These are phyloP conservation scores for Phoeniculus purpureus DNA, from an alignment of 2,797 vertebrate genomes.

Conservation along the genomic window DNA sequence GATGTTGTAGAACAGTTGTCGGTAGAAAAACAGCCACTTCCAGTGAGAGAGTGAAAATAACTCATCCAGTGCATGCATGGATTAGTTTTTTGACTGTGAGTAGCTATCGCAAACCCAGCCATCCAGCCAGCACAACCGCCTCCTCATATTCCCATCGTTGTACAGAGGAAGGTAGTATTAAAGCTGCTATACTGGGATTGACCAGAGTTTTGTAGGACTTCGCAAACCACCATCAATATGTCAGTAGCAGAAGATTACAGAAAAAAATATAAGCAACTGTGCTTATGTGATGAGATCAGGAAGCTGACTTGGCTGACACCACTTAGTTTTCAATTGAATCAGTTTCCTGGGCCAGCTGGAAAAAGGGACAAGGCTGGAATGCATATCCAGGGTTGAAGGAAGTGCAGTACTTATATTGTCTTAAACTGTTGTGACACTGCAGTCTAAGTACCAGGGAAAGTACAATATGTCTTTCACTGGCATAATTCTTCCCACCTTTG, in stretches of 20 bases:
- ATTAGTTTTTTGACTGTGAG: not conserved
- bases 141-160: not conserved
- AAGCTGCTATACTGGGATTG: not conserved
- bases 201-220: not conserved
- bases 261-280: not conserved
- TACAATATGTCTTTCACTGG: not conserved
- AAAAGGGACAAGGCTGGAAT: not conserved
- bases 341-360: constrained; percentile 11
- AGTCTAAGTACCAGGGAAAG: not conserved
- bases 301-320: not conserved
- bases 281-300: constrained; percentile 1
- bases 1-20: not conserved
- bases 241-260: not conserved
- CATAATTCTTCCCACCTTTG: not conserved
- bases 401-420: not conserved
- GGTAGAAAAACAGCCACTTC: not conserved
- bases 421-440: not conserved
- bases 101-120: not conserved
- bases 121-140: not conserved
- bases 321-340: not conserved
- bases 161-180: not conserved
- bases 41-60: not conserved
- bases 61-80: not conserved
- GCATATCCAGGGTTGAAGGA: not conserved
- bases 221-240: not conserved